Percentiles rank a stretch among this genome's conserved stretches.
phyloP scores from a whole-genome alignment of 1,140 invertebrate genomes.

The Trachelipus rathkii region DNA sequence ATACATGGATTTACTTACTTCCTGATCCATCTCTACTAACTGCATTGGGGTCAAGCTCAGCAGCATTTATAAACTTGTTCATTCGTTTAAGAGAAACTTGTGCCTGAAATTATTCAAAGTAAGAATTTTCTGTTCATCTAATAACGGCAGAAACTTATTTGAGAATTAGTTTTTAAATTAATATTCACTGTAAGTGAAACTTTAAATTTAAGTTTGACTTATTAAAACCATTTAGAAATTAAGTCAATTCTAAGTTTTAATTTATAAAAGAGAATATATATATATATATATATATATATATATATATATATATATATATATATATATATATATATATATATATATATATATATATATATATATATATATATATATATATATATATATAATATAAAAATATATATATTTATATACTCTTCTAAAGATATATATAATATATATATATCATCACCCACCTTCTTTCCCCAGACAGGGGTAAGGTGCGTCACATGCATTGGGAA shows the following conservation, averaged over 20 bases:
- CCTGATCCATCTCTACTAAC: slow-evolving; percentile 53
- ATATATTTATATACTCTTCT: no score
- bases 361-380: no score
- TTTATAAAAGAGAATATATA: background rate
- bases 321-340: slow-evolving; percentile 27
- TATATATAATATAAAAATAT: no score
- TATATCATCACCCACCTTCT: no score
- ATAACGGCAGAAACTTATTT: no score
- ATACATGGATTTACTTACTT: slow-evolving; percentile 28
- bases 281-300: slow-evolving; percentile 21
- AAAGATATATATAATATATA: no score
- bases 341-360: slow-evolving; percentile 16
- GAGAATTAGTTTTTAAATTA: background rate
- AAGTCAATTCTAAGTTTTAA: no score
- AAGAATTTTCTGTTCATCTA: no score
- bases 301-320: slow-evolving; percentile 29
- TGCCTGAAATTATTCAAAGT: slow-evolving; percentile 9
- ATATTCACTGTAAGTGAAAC: background rate
- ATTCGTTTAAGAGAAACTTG: slow-evolving; percentile 52
- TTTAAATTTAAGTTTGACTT: no score
- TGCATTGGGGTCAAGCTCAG: slow-evolving; percentile 72
- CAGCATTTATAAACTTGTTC: slow-evolving; percentile 83
- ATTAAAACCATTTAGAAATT: no score
- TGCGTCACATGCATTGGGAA: no score
- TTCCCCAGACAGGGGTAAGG: no score